A percentile compares a stretch with the other conserved stretches of the same genome.
phyloP scores from a whole-genome alignment of 2,888 invertebrate species.

The Acronicta leporina region DNA sequence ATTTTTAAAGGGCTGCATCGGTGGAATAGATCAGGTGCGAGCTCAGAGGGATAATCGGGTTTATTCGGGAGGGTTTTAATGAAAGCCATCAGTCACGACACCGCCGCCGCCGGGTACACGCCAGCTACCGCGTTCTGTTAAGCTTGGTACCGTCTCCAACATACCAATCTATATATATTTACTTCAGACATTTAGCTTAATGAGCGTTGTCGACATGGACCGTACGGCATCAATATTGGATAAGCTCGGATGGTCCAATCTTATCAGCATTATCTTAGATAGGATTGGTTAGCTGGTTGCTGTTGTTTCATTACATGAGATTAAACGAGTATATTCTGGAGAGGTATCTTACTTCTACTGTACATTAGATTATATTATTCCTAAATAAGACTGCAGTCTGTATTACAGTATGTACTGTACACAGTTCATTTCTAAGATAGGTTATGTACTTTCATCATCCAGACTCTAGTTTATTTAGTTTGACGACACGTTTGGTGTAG shows the following conservation, averaged over 20 bases:
- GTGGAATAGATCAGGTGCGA: conserved; percentile 63
- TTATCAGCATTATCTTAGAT: conserved; percentile 35
- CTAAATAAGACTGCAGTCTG: too few relatives aligned
- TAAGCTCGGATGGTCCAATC: conserved; percentile 31
- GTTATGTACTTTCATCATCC: too few relatives aligned
- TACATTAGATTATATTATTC: neutral
- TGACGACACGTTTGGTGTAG: too few relatives aligned
- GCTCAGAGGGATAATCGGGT: conserved; percentile 62
- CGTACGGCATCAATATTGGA: conserved; percentile 43
- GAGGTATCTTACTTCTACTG: neutral
- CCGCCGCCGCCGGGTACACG: conserved; percentile 45
- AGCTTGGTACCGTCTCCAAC: conserved; percentile 39
- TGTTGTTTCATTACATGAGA: conserved; percentile 22
- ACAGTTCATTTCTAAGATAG: too few relatives aligned
- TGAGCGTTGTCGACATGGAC: conserved; percentile 46
- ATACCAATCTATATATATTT: conserved; percentile 47
- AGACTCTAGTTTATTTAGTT: too few relatives aligned
- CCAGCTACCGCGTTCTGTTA: conserved; percentile 37
- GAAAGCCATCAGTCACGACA: conserved; percentile 67
- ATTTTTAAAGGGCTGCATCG: conserved; percentile 42
- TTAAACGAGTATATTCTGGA: conserved; percentile 14
- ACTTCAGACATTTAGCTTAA: conserved; percentile 43
- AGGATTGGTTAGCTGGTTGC: conserved; percentile 24
- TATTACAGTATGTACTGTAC: too few relatives aligned
- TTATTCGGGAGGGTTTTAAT: conserved; percentile 67